Evolutionary conservation across 2,797 vertebrate species (phyloP), one percentile per base, ranked within the genome.

Genomic region (Schizopygopsis malacanthus): DNA sequence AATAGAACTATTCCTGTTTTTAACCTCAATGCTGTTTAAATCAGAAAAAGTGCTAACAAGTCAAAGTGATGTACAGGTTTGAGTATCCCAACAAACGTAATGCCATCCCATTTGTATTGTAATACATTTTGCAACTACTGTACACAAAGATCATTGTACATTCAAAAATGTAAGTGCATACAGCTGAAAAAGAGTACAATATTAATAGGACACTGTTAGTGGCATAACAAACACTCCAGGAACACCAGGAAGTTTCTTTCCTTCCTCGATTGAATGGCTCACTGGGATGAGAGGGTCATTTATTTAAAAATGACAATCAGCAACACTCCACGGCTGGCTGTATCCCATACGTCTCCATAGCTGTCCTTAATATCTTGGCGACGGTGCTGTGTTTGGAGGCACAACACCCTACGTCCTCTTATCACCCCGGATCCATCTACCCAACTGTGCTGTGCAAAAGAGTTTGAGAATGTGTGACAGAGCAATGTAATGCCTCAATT

Each of bases 391-490:
- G 45, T 85, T 85, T 72, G 67, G 67, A 73, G 28, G 39, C 79
- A 63, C 69, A 45, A 56, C 73, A 37, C 85, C 37, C 61, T 75
- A 50, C 1, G 67, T 86, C 52, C 56, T 83, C 79, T 84, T 86
- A 84, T 88, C 82, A 52, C 84, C 81, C 84, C 15, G 6, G 50
- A 71, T 79, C 82, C 75, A 47, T 88, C 82, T 84, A 76, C 86
- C 92, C 87, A 90, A 90, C 91, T 92, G 93, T 88, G 91, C 85
- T 83, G 65, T 83, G 83, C 81, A 84, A 83, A 81, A 89, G 70
- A 61, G 65, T 56, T 71, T 78, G 82, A 71, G 47, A 86, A 88
- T 91, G 87, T 90, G 88, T 91, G 82, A 88, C 89, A 75, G 85
- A 87, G 89, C 73, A 87, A 89, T 92, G 91, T 89, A 92, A 88